phyloP scores from a whole-genome alignment of 2,888 invertebrate species.

The Epinotia nisella region DNA sequence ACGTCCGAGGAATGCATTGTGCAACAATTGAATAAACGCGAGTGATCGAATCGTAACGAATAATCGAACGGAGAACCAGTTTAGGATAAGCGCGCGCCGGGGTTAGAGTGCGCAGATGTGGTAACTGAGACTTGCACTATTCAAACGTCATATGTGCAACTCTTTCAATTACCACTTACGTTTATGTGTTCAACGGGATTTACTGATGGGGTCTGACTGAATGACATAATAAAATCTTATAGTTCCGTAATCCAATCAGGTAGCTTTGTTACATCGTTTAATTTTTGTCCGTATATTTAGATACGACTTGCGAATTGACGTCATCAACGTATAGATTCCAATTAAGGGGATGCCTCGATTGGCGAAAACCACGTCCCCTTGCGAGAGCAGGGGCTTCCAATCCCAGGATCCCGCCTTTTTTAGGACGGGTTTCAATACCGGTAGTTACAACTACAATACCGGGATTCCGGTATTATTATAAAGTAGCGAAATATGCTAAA shows the following conservation, averaged over 20 bases:
- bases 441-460: too few species aligned
- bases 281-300: background rate
- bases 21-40: slow-evolving; percentile 36
- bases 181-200: background rate
- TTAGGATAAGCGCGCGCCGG: slow-evolving; percentile 45
- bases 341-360: too few species aligned
- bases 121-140: background rate
- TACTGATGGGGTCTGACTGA: slow-evolving; percentile 2
- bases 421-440: too few species aligned
- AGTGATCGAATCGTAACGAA: slow-evolving; percentile 46
- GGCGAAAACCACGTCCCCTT: too few species aligned
- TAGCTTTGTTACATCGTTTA: background rate
- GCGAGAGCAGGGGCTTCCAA: too few species aligned
- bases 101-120: slow-evolving; percentile 29
- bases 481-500: too few species aligned
- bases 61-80: slow-evolving; percentile 55
- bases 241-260: slow-evolving; percentile 9
- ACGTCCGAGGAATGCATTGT: slow-evolving; percentile 29
- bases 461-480: too few species aligned
- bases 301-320: too few species aligned
- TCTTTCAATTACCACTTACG: slow-evolving; percentile 5
- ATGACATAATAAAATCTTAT: slow-evolving; percentile 14
- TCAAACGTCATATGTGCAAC: slow-evolving; percentile 3
- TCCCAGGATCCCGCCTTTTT: too few species aligned
- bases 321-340: too few species aligned